Base-by-base conservation (phyloP, 2,797 vertebrate genomes). In the Sylvilagus floridanus region DNA sequence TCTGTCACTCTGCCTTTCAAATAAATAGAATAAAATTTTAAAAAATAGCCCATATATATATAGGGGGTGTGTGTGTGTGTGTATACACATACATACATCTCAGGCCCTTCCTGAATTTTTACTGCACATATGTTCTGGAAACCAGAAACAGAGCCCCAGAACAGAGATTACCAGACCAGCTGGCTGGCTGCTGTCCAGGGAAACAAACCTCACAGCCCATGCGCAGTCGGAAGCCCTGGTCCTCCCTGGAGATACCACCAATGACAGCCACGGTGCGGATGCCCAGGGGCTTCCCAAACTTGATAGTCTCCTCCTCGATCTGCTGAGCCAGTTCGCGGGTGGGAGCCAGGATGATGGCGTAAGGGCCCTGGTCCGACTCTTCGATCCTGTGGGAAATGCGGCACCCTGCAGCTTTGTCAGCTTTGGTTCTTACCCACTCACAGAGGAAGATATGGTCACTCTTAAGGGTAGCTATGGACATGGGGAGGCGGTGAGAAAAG, bases 321-420 rank as follows among this genome's bases (percentile, higher is more conserved):
- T 99, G 99, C 98, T 99, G 99, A 0, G 99, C 99, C 99, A 99
- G 92, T 98, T 99, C 99, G 95, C 99, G 99, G 28, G 99, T 99
- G 0, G 99, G 99, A 2, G 99, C 99, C 98, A 99, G 97, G 97
- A 99, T 99, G 95, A 99, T 99, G 37, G 99, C 99, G 0, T 99
- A 99, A 2, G 99, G 99, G 37, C 99, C 99, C 94, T 99, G 99
- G 96, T 99, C 99, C 0, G 99, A 99, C 93, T 99, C 99, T 97
- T 99, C 99, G 5, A 99, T 99, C 96, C 99, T 99, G 97, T 17
- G 92, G 92, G 92, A 96, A 97, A 96, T n/a, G 63, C 77, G 97
- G 84, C 30, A 14, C 60, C 28, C 94, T 91, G 73, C 30, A 92
- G 37, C 76, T 92, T 84, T 81, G 24, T 81, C 30, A 96, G 85